Conservation (phyloP, 2,797 vertebrate species). For the Notamacropus eugenii region DNA sequence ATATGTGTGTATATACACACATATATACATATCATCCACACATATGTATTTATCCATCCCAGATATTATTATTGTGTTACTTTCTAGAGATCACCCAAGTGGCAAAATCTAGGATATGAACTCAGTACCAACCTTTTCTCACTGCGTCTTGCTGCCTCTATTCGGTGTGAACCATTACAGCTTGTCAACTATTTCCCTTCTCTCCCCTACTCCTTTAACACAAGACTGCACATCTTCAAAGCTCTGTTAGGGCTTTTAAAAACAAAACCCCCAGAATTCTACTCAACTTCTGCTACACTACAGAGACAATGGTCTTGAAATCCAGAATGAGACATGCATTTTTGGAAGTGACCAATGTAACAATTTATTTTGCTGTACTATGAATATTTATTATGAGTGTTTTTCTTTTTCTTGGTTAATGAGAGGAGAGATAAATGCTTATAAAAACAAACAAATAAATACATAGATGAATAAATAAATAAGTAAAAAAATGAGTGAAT, state of each 20-base stretch:
- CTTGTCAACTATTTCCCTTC: neutral
- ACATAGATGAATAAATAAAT: neutral
- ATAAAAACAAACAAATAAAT: neutral
- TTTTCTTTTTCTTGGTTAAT: neutral
- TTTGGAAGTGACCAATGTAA: neutral
- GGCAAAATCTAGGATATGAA: neutral
- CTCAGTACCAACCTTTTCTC: neutral
- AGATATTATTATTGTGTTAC: neutral
- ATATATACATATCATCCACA: too few relatives aligned
- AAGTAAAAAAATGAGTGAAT: neutral
- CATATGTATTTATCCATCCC: too few relatives aligned
- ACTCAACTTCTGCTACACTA: neutral
- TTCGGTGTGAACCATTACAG: neutral
- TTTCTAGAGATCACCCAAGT: neutral
- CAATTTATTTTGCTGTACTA: neutral
- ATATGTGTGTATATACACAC: too few relatives aligned
- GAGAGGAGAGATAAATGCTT: neutral
- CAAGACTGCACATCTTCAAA: neutral
- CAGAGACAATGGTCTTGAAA: neutral
- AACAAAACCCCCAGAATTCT: neutral
- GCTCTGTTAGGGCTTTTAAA: conserved; percentile 7
- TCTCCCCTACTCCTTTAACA: conserved; percentile 2
- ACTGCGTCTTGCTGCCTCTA: neutral
- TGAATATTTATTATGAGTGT: neutral
- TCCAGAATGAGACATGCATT: neutral